Base-by-base conservation (phyloP, 2,888 invertebrate species). In the Azorinus chamasolen region DNA sequence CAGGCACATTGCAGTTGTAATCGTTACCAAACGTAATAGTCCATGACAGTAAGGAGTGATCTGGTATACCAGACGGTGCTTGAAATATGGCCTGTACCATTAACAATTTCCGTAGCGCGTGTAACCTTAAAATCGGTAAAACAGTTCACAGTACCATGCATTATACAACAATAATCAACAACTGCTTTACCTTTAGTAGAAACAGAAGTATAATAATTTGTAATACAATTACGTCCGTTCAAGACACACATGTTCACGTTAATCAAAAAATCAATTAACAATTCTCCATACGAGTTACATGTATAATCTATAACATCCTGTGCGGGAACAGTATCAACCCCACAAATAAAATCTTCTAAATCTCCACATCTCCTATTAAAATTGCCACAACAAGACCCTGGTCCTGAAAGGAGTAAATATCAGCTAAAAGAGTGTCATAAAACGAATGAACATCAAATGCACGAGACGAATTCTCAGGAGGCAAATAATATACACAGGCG, bases 111-210 rank as follows among this genome's bases (percentile, higher is more conserved):
- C 14, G 51, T 24, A 1, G 27, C 20, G 18, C 16, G 12, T 41
- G 8, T 45, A 27, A 71, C 58, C 10, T 12, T 25, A 50, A 71
- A 64, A 22, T 71, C 18, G n/a, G 18, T n/a, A 55, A 58, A 64
- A 22, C 22, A 32, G 22, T 8, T 16, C 5, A 71, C n/a, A 27
- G 22, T 2, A 8, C 50, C 41, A 43, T 71, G 53, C 14, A 14
- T 16, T 6, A 58, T 39, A 25, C 63, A 25, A 45, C 63, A 71
- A 53, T 64, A 71, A 41, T 27, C n/a, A 16, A 12, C 12, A 6
- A 53, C 53, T 12, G 18, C 24, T 5, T 4, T 27, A 6, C 53
- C 53, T 32, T 53, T 53, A 12, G 27, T 27, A 20, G 53, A 53
- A 12, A 53, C 32, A 6, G 53, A 53, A n/a, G 53, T 53, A 53